These are phyloP conservation scores for Lethenteron reissneri DNA, from an alignment of 2,113 vertebrate genomes.

Conservation along the genomic window DNA sequence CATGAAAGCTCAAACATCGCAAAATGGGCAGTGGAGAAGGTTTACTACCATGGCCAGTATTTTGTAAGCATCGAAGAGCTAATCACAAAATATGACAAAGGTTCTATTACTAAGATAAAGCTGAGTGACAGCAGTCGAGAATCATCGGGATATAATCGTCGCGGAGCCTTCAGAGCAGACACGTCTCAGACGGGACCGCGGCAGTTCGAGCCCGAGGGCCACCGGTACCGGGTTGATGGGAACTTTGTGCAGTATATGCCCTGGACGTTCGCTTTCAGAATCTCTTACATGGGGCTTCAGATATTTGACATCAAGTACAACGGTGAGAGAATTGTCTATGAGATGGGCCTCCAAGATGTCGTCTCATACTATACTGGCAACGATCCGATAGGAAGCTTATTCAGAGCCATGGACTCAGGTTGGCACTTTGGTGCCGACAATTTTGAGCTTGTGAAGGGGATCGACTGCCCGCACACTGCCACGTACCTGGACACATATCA, in stretches of 20 bases:
- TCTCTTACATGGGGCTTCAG: slow-evolving; percentile 36
- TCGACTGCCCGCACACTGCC: slow-evolving; percentile 47
- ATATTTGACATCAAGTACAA: slow-evolving; percentile 42
- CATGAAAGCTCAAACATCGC: slow-evolving; percentile 29
- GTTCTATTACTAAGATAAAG: slow-evolving; percentile 18
- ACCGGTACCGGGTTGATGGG: slow-evolving; percentile 28
- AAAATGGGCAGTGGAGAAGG: slow-evolving; percentile 31
- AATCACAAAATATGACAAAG: slow-evolving; percentile 23
- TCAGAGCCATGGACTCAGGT: slow-evolving; percentile 48
- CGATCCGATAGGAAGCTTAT: slow-evolving; percentile 37
- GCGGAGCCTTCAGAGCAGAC: neutral
- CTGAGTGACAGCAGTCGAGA: slow-evolving; percentile 19
- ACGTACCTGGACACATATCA: slow-evolving; percentile 30
- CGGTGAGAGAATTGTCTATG: slow-evolving; percentile 40
- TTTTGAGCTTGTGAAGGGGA: slow-evolving; percentile 38
- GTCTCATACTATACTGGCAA: slow-evolving; percentile 45
- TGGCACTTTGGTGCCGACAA: slow-evolving; percentile 43
- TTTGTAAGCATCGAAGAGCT: slow-evolving; percentile 37
- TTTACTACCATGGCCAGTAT: slow-evolving; percentile 58
- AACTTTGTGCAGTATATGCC: slow-evolving; percentile 36
- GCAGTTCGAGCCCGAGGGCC: slow-evolving; percentile 31
- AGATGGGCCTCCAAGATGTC: slow-evolving; percentile 57
- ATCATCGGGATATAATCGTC: slow-evolving; percentile 18
- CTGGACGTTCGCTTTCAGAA: slow-evolving; percentile 58
- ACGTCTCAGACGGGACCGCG: slow-evolving; percentile 21